Percentiles rank a stretch among this genome's conserved stretches.
Conservation (phyloP, 2,888 invertebrate species). For the Tillus elongatus region DNA sequence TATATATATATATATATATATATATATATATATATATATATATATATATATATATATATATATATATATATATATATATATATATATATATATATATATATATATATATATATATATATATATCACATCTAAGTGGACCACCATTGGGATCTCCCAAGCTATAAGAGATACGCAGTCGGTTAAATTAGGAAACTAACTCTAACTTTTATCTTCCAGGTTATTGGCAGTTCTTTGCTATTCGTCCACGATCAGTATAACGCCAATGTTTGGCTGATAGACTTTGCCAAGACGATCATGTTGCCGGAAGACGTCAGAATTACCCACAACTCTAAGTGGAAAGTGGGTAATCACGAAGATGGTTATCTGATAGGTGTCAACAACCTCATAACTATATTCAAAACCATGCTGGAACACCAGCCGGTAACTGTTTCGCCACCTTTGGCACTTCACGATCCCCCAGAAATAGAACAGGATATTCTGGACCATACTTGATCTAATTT, state of each 20-base stretch:
- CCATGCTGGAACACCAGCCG: slow-evolving; percentile 45
- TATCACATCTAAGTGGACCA: too few species aligned
- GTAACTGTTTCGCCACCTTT: slow-evolving; percentile 35
- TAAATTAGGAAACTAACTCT: too few species aligned
- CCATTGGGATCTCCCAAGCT: too few species aligned
- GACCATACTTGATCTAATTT: too few species aligned
- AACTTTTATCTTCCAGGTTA: slow-evolving; percentile 53
- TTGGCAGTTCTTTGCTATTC: slow-evolving; percentile 88
- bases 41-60: slow-evolving; percentile 7
- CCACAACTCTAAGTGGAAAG: slow-evolving; percentile 80
- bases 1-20: too few species aligned
- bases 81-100: slow-evolving; percentile 6
- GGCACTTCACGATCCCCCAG: slow-evolving; percentile 30
- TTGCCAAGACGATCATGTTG: slow-evolving; percentile 85
- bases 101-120: slow-evolving; percentile 5
- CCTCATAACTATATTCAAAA: slow-evolving; percentile 74
- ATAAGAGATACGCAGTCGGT: too few species aligned
- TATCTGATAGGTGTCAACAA: slow-evolving; percentile 88
- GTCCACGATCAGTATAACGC: slow-evolving; percentile 85
- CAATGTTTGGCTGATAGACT: slow-evolving; percentile 95
- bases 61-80: slow-evolving; percentile 7
- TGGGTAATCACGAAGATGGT: slow-evolving; percentile 94
- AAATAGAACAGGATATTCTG: slow-evolving; percentile 18
- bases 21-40: slow-evolving; percentile 4
- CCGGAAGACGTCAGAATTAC: slow-evolving; percentile 64